Percentiles rank a stretch among this genome's conserved stretches.
Conservation (phyloP, 2,888 invertebrate genomes). For the Cenopis cana region DNA sequence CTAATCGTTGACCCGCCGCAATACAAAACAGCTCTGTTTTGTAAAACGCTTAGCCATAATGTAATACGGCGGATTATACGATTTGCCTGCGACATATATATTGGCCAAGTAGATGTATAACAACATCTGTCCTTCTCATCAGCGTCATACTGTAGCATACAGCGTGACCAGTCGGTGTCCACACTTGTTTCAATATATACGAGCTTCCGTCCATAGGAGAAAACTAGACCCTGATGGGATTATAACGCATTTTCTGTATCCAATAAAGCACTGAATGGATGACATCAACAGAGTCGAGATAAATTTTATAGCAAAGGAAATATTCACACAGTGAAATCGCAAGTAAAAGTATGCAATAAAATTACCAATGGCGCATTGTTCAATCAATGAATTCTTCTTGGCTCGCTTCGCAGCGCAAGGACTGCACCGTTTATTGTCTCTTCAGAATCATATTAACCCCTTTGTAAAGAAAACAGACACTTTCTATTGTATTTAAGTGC, state of each 20-base stretch:
- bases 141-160: too few species aligned
- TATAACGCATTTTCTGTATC: not conserved
- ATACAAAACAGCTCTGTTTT: too few species aligned
- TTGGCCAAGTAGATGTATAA: too few species aligned
- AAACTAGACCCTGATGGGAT: not conserved
- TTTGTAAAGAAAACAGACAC: constrained; percentile 16
- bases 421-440: constrained; percentile 14
- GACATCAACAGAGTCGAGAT: constrained; percentile 2
- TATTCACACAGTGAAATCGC: constrained; percentile 15
- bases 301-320: constrained; percentile 25
- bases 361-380: constrained; percentile 31
- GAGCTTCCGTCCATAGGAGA: not conserved
- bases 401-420: not conserved
- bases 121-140: too few species aligned
- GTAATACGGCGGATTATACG: too few species aligned
- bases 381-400: constrained; percentile 25
- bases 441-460: constrained; percentile 17
- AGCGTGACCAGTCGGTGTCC: too few species aligned
- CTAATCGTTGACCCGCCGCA: too few species aligned
- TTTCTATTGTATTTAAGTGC: constrained; percentile 2
- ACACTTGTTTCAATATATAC: too few species aligned
- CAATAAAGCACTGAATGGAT: constrained; percentile 5
- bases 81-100: too few species aligned
- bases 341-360: constrained; percentile 26
- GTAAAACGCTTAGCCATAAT: too few species aligned